Base-by-base conservation (phyloP, 2,797 vertebrate species). In the Pipistrellus pipistrellus region DNA sequence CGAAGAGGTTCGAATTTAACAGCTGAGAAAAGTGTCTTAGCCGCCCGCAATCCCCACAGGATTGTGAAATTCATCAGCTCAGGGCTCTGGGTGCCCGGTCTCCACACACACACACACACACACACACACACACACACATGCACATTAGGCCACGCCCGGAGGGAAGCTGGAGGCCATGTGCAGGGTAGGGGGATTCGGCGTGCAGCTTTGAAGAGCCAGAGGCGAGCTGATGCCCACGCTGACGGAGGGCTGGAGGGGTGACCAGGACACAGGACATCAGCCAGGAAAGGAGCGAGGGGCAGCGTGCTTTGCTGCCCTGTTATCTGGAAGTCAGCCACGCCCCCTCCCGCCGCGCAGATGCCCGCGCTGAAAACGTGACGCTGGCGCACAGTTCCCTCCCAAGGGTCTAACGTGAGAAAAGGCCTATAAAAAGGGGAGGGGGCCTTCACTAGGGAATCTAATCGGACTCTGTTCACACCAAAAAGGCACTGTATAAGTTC, bases 1-100 rank as follows among this genome's bases (percentile, higher is more conserved):
- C 94, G 80, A 88, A 86, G 92, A 91, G 66, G 82, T 94, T 97
- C 93, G 93, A 88, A 95, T 69, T 88, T 91, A 96, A 95, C 48
- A 92, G 85, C n/a, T 71, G 88, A 91, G 78, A 73, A 57, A 96
- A 95, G 76, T 86, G 75, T 83, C 93, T 88, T 13, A 51, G 82
- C 83, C 83, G 75, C 41, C 75, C 23, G 1, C 27, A 81, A 46
- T 41, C 51, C 92, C 91, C 94, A 82, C 4, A 25, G 82, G 91
- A 95, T 71, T 90, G 82, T 53, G 90, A 94, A 95, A 95, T 59
- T 48, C 88, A 48, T 51, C 93, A 84, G 69, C 77, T 55, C 12
- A 0, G 25, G 21, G 30, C 90, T 46, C 75, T 15, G 14, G 75
- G 89, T 90, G 46, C 69, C 13, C n/a, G 59, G 78, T 38, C 66